Evolutionary conservation across 2,888 invertebrate genomes (phyloP), one percentile per base, ranked within the genome.

Genomic region (Aspidapion aeneum): DNA sequence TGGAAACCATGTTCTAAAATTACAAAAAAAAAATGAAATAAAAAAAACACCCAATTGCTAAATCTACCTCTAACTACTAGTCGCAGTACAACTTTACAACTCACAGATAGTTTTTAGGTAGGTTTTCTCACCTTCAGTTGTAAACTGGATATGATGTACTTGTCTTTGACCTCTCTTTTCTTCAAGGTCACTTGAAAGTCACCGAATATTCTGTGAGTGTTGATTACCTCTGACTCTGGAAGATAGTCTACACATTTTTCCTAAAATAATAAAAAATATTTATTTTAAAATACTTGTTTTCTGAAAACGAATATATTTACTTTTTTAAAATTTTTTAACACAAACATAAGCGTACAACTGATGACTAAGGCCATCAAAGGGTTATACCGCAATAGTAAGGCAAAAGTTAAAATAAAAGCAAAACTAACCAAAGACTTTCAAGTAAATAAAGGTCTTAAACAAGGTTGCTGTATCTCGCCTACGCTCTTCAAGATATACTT

Each of bases 201-300:
- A 1, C 95, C 96, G 75, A 91, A 95, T 35, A 89, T 85, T 55
- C 93, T 85, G 76, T 92, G 91, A 79, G 92, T 93, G 78, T 96
- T 96, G 1, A 93, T 84, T n/a, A 94, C 90, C 75, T 94, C 93
- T 1, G 94, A 93, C 9, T 95, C 93, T 19, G 96, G 96, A 50
- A 96, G 86, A 78, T 97, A 97, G 77, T 94, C 93, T 57, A 90
- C 90, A 80, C 94, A 95, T 80, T 93, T 93, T 75, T 94, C 92
- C 90, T 91, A 79, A 48, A 83, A 82, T 12, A 35, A 35, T 7
- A 35, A 35, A 35, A 35, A 35, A 35, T 35, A 35, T 35, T 35
- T 35, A n/a, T 35, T 35, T 35, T 12, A 35, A 35, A 35, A 35
- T 12, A 35, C 3, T 35, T 35, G 3, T 35, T 35, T 35, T 12